Percentiles rank a stretch among this genome's conserved stretches.
Conservation (phyloP, 1,140 invertebrate genomes). For the Adoxophyes honmai region DNA sequence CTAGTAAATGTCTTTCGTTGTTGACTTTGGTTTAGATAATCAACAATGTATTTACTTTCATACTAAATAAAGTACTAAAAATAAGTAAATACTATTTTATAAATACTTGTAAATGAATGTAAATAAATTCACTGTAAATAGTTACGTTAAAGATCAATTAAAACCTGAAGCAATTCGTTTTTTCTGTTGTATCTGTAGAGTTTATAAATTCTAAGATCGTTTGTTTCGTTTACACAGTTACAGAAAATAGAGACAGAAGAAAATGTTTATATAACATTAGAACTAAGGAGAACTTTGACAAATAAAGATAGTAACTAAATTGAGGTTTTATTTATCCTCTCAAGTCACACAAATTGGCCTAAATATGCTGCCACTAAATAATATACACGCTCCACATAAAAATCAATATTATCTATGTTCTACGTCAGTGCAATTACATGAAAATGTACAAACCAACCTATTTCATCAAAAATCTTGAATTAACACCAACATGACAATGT, state of each 20-base stretch:
- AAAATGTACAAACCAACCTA: no score
- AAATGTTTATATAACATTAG: conserved; percentile 26
- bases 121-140: not conserved
- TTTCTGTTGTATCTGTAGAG: conserved; percentile 6
- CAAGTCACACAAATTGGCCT: no score
- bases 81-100: conserved; percentile 4
- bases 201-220: not conserved
- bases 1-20: no score
- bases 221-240: not conserved
- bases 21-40: no score
- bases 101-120: not conserved
- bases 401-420: no score
- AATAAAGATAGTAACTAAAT: conserved; percentile 62
- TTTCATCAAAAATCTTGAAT: no score
- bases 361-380: no score
- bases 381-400: no score
- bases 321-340: conserved; percentile 21
- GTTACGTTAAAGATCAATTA: not conserved
- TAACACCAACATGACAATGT: no score
- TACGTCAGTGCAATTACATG: no score
- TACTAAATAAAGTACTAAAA: no score
- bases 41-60: no score
- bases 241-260: not conserved
- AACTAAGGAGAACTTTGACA: conserved; percentile 64
- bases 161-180: not conserved